Evolutionary conservation across 2,113 vertebrate genomes (phyloP).

Genomic region (Micromys minutus): DNA sequence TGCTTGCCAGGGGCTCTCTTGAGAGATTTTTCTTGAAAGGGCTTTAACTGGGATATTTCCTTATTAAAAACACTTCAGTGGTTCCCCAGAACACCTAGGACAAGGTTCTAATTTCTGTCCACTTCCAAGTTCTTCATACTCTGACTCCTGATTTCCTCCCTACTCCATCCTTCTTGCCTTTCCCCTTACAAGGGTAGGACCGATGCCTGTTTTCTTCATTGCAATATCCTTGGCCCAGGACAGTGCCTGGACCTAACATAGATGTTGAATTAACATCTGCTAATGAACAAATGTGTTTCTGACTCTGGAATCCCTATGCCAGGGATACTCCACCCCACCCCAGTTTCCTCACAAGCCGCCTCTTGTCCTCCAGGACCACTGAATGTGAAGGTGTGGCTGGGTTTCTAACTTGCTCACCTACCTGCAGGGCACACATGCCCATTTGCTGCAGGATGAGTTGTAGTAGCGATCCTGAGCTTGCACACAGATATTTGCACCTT

Average conservation of each 20-base stretch:
- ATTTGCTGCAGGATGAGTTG: constrained; percentile 81
- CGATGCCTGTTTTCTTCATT: not conserved
- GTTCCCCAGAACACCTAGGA: fast-evolving
- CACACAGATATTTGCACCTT: constrained; percentile 62
- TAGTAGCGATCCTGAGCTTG: constrained; percentile 83
- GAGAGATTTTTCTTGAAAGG: not conserved
- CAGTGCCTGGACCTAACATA: not conserved
- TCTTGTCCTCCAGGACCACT: not conserved
- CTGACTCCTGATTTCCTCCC: not conserved
- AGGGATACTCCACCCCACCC: not conserved
- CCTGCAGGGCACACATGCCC: constrained; percentile 77
- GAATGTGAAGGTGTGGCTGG: not conserved
- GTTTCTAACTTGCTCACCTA: constrained; percentile 57
- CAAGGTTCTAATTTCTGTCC: not conserved
- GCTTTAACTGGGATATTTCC: not conserved
- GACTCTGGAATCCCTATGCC: not conserved
- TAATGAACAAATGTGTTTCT: not conserved
- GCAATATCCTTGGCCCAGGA: not conserved
- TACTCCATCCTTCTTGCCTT: not conserved
- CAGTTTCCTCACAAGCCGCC: not conserved
- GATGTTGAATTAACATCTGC: not conserved
- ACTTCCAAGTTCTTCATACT: not conserved
- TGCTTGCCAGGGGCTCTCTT: not conserved
- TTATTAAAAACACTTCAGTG: not conserved
- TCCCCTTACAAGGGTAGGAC: not conserved